Percentiles rank a stretch among this genome's conserved stretches.
phyloP scores from a whole-genome alignment of 2,888 invertebrate species.

The Campoplex capitator region DNA sequence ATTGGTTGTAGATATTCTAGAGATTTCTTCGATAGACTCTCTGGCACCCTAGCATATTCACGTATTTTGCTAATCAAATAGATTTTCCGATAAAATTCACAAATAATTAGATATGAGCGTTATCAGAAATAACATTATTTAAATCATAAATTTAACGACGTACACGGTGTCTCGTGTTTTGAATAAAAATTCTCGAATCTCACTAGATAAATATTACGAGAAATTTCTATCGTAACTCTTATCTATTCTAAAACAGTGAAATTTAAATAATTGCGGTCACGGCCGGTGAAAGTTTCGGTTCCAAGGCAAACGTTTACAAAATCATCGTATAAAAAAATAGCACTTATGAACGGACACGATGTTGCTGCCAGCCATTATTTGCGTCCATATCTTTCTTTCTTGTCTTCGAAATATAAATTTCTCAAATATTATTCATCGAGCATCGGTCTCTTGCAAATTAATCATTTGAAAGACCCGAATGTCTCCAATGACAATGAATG shows the following conservation, averaged over 20 bases:
- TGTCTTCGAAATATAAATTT: not conserved
- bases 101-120: not conserved
- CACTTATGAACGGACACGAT: no score
- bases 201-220: not conserved
- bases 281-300: not conserved
- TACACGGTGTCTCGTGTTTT: not conserved
- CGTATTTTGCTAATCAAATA: not conserved
- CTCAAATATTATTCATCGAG: not conserved
- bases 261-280: constrained; percentile 5
- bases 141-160: not conserved
- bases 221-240: not conserved
- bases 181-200: not conserved
- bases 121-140: not conserved
- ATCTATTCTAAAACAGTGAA: not conserved
- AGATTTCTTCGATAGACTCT: not conserved
- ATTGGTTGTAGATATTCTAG: constrained; percentile 4
- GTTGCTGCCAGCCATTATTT: not conserved
- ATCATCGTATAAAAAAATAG: not conserved
- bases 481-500: not conserved
- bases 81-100: not conserved
- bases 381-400: not conserved
- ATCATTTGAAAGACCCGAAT: not conserved
- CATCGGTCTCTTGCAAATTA: not conserved
- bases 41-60: not conserved
- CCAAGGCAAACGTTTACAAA: not conserved